Evolutionary conservation across 2,888 invertebrate genomes (phyloP), one percentile per base, ranked within the genome.

Genomic region (Rhingia campestris): DNA sequence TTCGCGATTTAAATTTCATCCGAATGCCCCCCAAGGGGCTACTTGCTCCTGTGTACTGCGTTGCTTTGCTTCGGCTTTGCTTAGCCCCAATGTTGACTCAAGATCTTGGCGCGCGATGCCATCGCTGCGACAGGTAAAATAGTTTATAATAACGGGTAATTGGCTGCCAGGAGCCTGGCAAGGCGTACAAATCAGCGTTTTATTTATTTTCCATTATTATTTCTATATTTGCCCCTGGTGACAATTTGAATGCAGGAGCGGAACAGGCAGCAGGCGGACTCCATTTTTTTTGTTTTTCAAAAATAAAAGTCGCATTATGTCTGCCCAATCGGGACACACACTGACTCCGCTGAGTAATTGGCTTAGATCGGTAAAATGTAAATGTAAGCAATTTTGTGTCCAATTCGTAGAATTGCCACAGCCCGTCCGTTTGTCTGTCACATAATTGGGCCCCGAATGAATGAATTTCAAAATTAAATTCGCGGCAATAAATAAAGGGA

Each of bases 101-200:
- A 72, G 70, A 70, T 58, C 33, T 63, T 47, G 43, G 45, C 22
- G 63, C 61, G 54, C 73, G 77, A 82, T 82, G 72, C 63, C 66
- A 81, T 45, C 47, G 51, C 39, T n/a, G 47, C 56, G 33, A 72
- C 72, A 82, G 82, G 79, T 79, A 79, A 82, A 79, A 82, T 82
- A 64, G 73, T 79, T 79, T 53, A 82, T 82, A 82, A 82, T 79
- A 82, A 79, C 58, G 53, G 79, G 69, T 82, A 82, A 82, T 82
- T 82, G 82, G 79, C 64, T 79, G 79, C 58, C 82, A 74, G 45
- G 33, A 63, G 35, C 51, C 45, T 74, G 66, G 66, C 72, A 72
- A 72, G 54, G 14, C 58, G 56, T 73, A 77, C 82, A 82, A 77
- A 82, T 82, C 82, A 77, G 81, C 37, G 53, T 64, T 67, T 73